A percentile compares a stretch with the other conserved stretches of the same genome.
Evolutionary conservation across 2,113 vertebrate species (phyloP).

Genomic region (Aptenodytes forsteri): DNA sequence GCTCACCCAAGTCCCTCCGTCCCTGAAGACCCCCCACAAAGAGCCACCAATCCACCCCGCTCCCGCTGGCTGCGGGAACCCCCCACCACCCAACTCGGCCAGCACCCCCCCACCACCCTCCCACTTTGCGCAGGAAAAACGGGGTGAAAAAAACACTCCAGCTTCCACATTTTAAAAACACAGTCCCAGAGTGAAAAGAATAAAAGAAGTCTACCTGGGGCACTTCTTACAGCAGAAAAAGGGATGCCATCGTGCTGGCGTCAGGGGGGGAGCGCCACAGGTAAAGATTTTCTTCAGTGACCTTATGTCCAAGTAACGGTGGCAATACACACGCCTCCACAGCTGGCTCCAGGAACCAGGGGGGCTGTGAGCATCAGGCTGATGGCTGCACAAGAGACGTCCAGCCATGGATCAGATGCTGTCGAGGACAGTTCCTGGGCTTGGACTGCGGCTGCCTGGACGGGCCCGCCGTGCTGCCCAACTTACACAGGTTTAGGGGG

Average conservation of each 20-base stretch:
- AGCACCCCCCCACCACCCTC: neutral
- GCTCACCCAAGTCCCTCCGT: neutral
- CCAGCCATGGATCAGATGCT: too few species aligned
- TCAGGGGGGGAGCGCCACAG: rapidly evolving
- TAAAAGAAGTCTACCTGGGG: neutral
- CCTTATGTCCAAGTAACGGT: rapidly evolving
- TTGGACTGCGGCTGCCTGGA: rapidly evolving
- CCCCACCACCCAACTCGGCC: rapidly evolving
- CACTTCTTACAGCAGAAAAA: neutral
- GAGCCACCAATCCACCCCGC: rapidly evolving
- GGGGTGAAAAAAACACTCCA: neutral
- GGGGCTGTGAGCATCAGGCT: neutral
- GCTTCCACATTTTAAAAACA: neutral
- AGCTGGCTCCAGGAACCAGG: neutral
- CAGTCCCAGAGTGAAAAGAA: neutral
- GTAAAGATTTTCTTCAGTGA: neutral
- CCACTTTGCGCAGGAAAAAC: rapidly evolving
- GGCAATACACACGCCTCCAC: rapidly evolving
- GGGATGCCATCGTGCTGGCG: rapidly evolving
- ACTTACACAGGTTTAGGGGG: rapidly evolving
- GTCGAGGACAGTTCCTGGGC: rapidly evolving
- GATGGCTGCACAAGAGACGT: neutral
- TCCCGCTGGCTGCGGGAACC: neutral
- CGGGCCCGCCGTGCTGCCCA: rapidly evolving
- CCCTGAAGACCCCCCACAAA: neutral